phyloP scores from a whole-genome alignment of 1,140 invertebrate genomes.

The Musca vetustissima region DNA sequence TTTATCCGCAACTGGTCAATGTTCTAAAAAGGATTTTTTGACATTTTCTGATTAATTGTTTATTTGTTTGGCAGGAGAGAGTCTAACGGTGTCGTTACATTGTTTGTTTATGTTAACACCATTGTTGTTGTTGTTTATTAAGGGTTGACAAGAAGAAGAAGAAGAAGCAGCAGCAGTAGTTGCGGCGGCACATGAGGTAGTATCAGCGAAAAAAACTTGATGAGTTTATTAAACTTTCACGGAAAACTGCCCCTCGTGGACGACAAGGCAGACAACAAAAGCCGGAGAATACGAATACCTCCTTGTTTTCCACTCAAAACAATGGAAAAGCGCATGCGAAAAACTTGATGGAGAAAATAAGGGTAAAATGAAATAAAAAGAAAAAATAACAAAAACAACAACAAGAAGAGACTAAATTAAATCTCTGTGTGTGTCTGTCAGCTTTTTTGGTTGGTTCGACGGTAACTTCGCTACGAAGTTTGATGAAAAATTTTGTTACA shows the following conservation, averaged over 20 bases:
- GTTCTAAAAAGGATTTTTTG: no score
- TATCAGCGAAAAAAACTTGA: neutral
- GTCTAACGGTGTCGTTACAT: no score
- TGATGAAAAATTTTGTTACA: constrained; percentile 13
- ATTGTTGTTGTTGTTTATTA: constrained; percentile 6
- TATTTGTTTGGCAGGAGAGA: no score
- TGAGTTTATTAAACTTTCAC: constrained; percentile 20
- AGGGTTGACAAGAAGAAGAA: neutral
- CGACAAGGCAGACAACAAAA: no score
- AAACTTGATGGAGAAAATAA: no score
- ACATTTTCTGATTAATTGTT: no score
- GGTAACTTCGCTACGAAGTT: constrained; percentile 22
- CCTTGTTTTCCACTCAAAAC: constrained; percentile 16
- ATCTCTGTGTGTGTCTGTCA: no score
- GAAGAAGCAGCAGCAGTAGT: no score
- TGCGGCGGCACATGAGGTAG: no score
- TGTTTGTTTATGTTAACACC: constrained; percentile 12
- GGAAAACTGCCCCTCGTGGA: neutral
- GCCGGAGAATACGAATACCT: neutral
- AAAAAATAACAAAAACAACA: no score
- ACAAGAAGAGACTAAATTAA: neutral
- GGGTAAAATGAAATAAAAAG: neutral
- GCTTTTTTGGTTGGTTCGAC: neutral
- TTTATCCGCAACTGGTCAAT: no score
- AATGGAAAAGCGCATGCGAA: neutral